A percentile compares a stretch with the other conserved stretches of the same genome.
Evolutionary conservation across 2,888 invertebrate genomes (phyloP).

Genomic region (Geotrupes spiniger): DNA sequence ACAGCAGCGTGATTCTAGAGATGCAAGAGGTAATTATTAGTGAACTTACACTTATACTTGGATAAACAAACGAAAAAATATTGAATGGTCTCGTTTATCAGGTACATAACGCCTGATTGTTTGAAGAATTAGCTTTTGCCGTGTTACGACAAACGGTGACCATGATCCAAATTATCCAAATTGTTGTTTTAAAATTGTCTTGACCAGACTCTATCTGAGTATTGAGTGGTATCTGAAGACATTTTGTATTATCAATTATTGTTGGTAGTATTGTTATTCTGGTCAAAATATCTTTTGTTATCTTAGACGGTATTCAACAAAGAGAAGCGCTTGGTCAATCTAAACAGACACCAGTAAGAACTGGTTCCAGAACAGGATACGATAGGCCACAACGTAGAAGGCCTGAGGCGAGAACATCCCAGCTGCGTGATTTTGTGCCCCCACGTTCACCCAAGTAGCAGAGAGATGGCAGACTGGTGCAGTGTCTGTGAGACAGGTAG

Average conservation of each 20-base stretch:
- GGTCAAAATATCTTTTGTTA: slow-evolving; percentile 1
- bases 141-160: too few relatives aligned
- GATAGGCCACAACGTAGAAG: slow-evolving; percentile 39
- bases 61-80: too few relatives aligned
- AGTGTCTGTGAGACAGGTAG: slow-evolving; percentile 33
- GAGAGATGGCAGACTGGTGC: slow-evolving; percentile 21
- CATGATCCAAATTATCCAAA: too few relatives aligned
- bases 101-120: too few relatives aligned
- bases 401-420: slow-evolving; percentile 42
- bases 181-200: too few relatives aligned
- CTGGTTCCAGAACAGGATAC: slow-evolving; percentile 33
- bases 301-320: slow-evolving; percentile 17
- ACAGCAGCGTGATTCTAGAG: slow-evolving; percentile 31
- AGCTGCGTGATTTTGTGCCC: slow-evolving; percentile 47
- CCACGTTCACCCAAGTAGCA: slow-evolving; percentile 51
- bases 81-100: too few relatives aligned
- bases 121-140: too few relatives aligned
- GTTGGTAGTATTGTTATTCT: neutral
- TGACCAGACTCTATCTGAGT: too few relatives aligned
- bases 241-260: too few relatives aligned
- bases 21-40: slow-evolving; percentile 30
- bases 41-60: too few relatives aligned
- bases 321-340: slow-evolving; percentile 24
- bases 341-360: slow-evolving; percentile 24
- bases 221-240: too few relatives aligned